phyloP scores from a whole-genome alignment of 92 coral and sea anemone genomes.

The Palythoa caribaeorum region DNA sequence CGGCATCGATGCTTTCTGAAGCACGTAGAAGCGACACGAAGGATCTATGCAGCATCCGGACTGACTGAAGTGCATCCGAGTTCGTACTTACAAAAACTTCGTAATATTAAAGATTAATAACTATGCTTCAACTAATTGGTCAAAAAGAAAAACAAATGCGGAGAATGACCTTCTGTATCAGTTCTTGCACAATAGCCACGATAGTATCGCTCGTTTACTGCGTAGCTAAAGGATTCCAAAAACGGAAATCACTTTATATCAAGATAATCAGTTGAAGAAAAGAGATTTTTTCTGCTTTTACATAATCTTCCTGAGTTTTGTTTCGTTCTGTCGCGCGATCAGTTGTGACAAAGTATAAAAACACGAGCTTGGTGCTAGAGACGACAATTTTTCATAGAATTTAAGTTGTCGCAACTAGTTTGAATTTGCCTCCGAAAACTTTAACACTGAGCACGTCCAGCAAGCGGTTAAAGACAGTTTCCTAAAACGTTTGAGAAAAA shows the following conservation, averaged over 20 bases:
- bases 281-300: too few relatives aligned
- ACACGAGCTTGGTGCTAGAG: too few relatives aligned
- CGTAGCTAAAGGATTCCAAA: background rate
- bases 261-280: background rate
- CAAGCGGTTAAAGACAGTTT: too few relatives aligned
- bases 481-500: too few relatives aligned
- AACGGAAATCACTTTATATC: background rate
- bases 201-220: background rate
- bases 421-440: too few relatives aligned
- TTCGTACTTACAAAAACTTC: background rate
- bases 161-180: background rate
- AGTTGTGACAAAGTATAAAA: too few relatives aligned
- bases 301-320: too few relatives aligned
- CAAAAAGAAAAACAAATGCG: background rate
- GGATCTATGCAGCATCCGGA: background rate
- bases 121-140: constrained; percentile 27
- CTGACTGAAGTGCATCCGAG: background rate
- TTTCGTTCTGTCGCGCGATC: too few relatives aligned
- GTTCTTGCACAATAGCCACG: background rate
- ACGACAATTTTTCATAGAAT: too few relatives aligned
- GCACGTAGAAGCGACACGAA: background rate
- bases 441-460: too few relatives aligned
- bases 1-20: background rate
- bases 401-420: too few relatives aligned
- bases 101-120: constrained; percentile 36